Base-by-base conservation (phyloP, 2,113 vertebrate genomes). In the Genyomyrus donnyi region DNA sequence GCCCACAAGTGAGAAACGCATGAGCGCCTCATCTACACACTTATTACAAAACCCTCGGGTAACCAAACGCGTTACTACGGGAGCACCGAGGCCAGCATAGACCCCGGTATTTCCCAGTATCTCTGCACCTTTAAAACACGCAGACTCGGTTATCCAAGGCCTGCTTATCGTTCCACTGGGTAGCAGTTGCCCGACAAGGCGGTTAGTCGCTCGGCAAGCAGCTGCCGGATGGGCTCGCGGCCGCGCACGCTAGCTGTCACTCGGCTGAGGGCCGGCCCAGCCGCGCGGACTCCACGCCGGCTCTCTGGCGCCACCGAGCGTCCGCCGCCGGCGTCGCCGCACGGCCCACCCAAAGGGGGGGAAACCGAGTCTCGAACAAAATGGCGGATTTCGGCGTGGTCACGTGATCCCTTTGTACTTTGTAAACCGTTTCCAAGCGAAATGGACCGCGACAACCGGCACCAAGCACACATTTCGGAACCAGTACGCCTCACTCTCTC, bases 381-480 rank as follows among this genome's bases (percentile, higher is more conserved):
- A 99, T 98, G 97, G 97, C 97, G 96, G 97, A 92, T 91, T 90
- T 87, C 93, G 93, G 94, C 91, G 17, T 66, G 91, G 93, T 99
- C 98, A 99, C 97, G 96, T 98, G 98, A 98, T 94, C 94, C 96
- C 97, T 99, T 98, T 99, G 97, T 98, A 95, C 96, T 96, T 95
- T 91, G 90, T 93, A 94, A 93, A 90, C 13, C 90, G 3, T 88
- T 91, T 93, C 89, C 66, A 70, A 4, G 77, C 53, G 3, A 93
- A 94, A 95, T 58, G 85, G 88, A 3, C 88, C 66, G 17, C 3
- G 0, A 11, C 89, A 95, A 95, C 90, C 88, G 2, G 85, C 9
- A 1, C 39, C 86, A 74, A 90, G 39, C n/a, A 90, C 3, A 58
- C 52, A 5, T 91, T 39, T 91, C 70, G 0, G 84, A 89, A 74